Evolutionary conservation across 2,888 invertebrate genomes (phyloP).

Genomic region (Clepsis dumicolana): DNA sequence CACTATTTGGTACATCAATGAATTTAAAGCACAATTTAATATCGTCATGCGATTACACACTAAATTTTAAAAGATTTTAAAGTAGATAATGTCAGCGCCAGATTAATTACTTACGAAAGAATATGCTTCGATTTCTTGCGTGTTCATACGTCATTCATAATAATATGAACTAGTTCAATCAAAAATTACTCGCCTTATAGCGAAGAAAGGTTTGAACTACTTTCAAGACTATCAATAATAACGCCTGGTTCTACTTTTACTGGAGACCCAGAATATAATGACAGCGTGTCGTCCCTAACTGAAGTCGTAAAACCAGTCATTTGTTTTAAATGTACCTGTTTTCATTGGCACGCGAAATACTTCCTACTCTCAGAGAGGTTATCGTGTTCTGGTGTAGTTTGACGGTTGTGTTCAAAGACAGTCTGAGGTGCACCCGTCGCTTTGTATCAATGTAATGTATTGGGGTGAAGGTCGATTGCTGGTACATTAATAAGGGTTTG

Average conservation of each 20-base stretch:
- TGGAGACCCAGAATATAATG: slow-evolving; percentile 20
- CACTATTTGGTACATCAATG: too few species aligned
- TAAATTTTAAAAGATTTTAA: slow-evolving; percentile 1
- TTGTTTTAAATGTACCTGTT: slow-evolving; percentile 56
- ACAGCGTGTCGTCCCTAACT: slow-evolving; percentile 54
- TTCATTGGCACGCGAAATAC: slow-evolving; percentile 68
- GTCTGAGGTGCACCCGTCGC: slow-evolving; percentile 22
- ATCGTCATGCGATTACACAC: background rate
- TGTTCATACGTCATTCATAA: slow-evolving; percentile 20
- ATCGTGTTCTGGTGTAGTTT: slow-evolving; percentile 72
- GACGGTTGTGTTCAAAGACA: slow-evolving; percentile 32
- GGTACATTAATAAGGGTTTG: slow-evolving; percentile 34
- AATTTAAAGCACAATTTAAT: too few species aligned
- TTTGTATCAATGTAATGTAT: slow-evolving; percentile 40
- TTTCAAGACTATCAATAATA: slow-evolving; percentile 31
- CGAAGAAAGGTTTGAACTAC: slow-evolving; percentile 30
- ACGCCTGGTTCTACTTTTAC: slow-evolving; percentile 29
- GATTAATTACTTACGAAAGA: slow-evolving; percentile 16
- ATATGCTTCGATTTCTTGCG: slow-evolving; percentile 21
- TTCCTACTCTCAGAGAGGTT: slow-evolving; percentile 61
- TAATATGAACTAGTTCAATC: slow-evolving; percentile 27
- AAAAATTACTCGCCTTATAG: slow-evolving; percentile 16
- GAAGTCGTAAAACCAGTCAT: slow-evolving; percentile 58
- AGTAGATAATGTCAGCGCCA: background rate
- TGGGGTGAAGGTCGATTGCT: slow-evolving; percentile 37